phyloP scores from a whole-genome alignment of 2,797 vertebrate species.

The Erethizon dorsatum region DNA sequence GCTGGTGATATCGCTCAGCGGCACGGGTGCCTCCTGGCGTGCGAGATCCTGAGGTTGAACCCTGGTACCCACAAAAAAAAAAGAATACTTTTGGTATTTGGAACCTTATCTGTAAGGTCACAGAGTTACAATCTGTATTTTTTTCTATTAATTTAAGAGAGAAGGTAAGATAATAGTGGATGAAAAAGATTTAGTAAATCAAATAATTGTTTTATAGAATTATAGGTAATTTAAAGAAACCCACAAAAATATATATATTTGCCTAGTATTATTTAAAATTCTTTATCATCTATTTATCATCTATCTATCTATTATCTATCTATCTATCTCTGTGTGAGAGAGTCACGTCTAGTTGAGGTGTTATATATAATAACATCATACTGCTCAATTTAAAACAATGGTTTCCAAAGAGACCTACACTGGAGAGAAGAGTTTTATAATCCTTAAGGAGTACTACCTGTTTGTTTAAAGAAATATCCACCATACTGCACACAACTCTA shows the following conservation, averaged over 20 bases:
- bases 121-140: conserved; percentile 6
- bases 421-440: not conserved
- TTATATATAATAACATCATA: conserved; percentile 4
- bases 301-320: too few relatives aligned
- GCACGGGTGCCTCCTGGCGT: too few relatives aligned
- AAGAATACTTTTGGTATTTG: conserved; percentile 14
- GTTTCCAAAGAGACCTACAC: not conserved
- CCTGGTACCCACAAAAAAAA: too few relatives aligned
- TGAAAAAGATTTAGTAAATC: conserved; percentile 37
- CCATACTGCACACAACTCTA: not conserved
- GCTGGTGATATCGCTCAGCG: too few relatives aligned
- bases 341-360: not conserved
- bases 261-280: conserved; percentile 49
- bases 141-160: conserved; percentile 22
- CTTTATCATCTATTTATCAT: not conserved
- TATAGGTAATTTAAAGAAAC: conserved; percentile 44
- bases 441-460: not conserved
- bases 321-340: not conserved
- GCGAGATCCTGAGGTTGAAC: too few relatives aligned
- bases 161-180: conserved; percentile 1
- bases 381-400: not conserved
- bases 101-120: conserved; percentile 39
- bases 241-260: conserved; percentile 49
- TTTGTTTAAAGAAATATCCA: not conserved
- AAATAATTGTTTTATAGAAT: conserved; percentile 62